Conservation (phyloP, 1,140 invertebrate genomes). For the Gonatopus flavifemur region DNA sequence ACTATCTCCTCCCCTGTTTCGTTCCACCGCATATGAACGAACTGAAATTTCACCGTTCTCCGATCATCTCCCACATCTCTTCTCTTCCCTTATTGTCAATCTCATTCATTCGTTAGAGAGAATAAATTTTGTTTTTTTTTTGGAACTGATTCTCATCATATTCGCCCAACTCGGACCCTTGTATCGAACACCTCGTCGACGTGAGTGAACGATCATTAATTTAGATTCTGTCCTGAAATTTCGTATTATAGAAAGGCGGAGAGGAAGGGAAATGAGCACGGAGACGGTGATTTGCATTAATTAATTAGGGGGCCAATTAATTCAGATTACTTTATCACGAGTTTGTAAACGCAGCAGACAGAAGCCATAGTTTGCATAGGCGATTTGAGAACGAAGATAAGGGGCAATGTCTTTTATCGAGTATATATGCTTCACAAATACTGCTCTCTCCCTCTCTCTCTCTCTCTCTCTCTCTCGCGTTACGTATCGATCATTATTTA, state of each 20-base stretch:
- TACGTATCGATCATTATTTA: no score
- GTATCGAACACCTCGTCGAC: no score
- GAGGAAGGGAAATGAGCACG: constrained; percentile 4
- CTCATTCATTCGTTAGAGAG: background rate
- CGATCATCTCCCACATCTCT: constrained; percentile 11
- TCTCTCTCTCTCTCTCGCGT: background rate
- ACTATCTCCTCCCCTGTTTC: constrained; percentile 9
- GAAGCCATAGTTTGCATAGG: constrained; percentile 9
- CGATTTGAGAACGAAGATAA: constrained; percentile 15
- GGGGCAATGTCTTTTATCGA: no score
- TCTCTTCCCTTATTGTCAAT: constrained; percentile 10
- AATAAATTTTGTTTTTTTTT: no score
- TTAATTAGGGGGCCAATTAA: constrained; percentile 35
- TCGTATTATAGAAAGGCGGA: no score
- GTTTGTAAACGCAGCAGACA: constrained; percentile 11
- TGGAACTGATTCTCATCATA: no score
- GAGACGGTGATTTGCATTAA: constrained; percentile 29
- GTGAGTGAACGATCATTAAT: constrained; percentile 30
- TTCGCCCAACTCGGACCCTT: no score
- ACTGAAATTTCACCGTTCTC: constrained; percentile 7
- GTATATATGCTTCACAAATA: no score
- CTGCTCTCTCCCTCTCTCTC: background rate
- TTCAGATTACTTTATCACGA: constrained; percentile 38
- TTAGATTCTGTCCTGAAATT: no score
- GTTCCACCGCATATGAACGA: constrained; percentile 11